phyloP scores from a whole-genome alignment of 2,113 vertebrate species.

The Natator depressus region DNA sequence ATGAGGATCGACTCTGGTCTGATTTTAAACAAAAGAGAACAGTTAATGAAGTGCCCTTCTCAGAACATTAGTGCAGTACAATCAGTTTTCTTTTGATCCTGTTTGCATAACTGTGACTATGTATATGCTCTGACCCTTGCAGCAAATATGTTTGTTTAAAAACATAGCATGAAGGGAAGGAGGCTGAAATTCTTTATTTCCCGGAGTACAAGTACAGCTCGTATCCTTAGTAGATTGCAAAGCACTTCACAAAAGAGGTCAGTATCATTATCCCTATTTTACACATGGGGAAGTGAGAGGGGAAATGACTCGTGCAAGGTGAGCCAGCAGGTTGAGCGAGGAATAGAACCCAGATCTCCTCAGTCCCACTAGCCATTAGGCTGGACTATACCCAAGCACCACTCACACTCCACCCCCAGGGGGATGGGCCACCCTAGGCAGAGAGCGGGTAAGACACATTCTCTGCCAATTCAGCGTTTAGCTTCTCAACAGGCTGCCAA shows the following conservation, averaged over 20 bases:
- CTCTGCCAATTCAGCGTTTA: background rate
- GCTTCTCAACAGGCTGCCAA: background rate
- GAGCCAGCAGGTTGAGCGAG: background rate
- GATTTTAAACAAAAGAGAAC: background rate
- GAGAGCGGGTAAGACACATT: background rate
- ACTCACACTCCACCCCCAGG: background rate
- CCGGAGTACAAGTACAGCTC: background rate
- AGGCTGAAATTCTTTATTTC: background rate
- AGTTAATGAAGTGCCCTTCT: background rate
- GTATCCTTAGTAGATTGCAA: background rate
- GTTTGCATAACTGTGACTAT: background rate
- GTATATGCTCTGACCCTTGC: background rate
- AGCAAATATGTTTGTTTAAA: background rate
- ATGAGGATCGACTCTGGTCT: background rate
- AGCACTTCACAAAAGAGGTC: background rate
- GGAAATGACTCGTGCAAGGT: background rate
- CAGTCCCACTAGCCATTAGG: background rate
- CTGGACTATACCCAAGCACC: background rate
- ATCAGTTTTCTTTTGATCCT: background rate
- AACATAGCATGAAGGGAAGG: background rate
- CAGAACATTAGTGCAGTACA: background rate
- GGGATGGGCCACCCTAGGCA: background rate
- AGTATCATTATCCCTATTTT: background rate
- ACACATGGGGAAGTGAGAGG: background rate
- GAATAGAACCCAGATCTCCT: background rate